These are phyloP conservation scores for Agriotes lineatus DNA, from an alignment of 2,888 invertebrate species.

Conservation along the genomic window DNA sequence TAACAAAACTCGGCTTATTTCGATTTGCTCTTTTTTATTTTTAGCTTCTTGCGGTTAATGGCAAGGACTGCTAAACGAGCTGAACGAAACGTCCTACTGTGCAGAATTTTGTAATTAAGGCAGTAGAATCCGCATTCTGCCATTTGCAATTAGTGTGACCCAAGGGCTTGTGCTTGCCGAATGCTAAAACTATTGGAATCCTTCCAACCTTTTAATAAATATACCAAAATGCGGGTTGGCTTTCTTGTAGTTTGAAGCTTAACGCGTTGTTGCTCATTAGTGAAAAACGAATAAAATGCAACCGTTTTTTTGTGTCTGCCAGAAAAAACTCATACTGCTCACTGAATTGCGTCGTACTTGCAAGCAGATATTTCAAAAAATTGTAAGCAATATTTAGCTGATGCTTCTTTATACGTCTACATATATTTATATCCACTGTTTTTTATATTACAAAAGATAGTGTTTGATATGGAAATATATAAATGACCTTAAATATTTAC, in stretches of 20 bases:
- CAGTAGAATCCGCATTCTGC: conserved; percentile 15
- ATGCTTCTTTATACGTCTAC: background rate
- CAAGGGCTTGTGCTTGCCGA: conserved; percentile 14
- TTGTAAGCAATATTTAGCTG: background rate
- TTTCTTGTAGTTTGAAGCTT: no score
- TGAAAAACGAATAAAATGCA: no score
- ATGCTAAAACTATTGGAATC: conserved; percentile 15
- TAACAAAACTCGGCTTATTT: no score
- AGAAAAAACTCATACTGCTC: no score
- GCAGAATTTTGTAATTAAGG: conserved; percentile 16
- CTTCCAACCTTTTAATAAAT: conserved; percentile 14
- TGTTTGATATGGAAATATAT: no score
- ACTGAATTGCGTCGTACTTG: background rate
- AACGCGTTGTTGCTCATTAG: no score
- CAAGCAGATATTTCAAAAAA: background rate
- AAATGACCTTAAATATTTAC: no score
- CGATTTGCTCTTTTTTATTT: no score
- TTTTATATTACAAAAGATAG: no score
- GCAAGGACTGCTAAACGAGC: background rate
- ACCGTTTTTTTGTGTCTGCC: no score
- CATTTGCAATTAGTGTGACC: conserved; percentile 16
- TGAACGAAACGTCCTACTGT: background rate
- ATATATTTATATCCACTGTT: background rate
- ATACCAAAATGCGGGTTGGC: background rate
- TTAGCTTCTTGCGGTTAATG: background rate